Base-by-base conservation (phyloP, 2,797 vertebrate species). In the Helicolenus hilgendorfi region DNA sequence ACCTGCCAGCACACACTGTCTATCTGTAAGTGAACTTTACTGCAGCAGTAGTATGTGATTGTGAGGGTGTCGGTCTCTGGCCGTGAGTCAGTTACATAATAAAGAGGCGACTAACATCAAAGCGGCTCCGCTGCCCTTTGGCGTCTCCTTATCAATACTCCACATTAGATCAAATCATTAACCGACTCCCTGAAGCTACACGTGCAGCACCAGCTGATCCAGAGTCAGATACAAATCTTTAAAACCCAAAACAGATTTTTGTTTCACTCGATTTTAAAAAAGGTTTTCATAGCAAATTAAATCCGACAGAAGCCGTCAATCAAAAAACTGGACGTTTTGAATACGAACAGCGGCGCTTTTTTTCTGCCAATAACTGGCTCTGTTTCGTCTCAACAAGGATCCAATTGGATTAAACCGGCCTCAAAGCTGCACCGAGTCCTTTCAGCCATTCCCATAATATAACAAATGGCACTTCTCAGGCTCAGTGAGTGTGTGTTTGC, bases 351-450 rank as follows among this genome's bases (percentile, higher is more conserved):
- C 41, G 36, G 67, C 13, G 27, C 53, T 85, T 41, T 85, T 85
- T 79, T 84, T 79, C 74, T 87, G 63, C 55, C 73, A 89, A 83
- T 72, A 81, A 64, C 72, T 85, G 69, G 75, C 75, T 87, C 79
- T 89, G 85, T 67, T 95, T 89, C 45, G 11, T 84, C 79, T 87
- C 74, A 79, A 67, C 69, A 26, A 65, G 76, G 33, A 81, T 77
- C 65, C 75, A 62, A 77, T 72, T 59, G 85, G 79, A 91, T 83
- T 86, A 85, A 89, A 84, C 8, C 11, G 72, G 56, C 56, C 85
- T 83, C 67, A 59, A 13, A 59, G 65, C 86, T 79, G 76, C 83
- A 56, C 41, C 3, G 6, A 77, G 63, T 71, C 75, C 64, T 84
- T 87, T 77, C 72, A 85, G 65, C 81, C 49, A 70, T 38, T 78